Evolutionary conservation across 2,888 invertebrate species (phyloP).

Genomic region (Lepidocyrtinus sp.): DNA sequence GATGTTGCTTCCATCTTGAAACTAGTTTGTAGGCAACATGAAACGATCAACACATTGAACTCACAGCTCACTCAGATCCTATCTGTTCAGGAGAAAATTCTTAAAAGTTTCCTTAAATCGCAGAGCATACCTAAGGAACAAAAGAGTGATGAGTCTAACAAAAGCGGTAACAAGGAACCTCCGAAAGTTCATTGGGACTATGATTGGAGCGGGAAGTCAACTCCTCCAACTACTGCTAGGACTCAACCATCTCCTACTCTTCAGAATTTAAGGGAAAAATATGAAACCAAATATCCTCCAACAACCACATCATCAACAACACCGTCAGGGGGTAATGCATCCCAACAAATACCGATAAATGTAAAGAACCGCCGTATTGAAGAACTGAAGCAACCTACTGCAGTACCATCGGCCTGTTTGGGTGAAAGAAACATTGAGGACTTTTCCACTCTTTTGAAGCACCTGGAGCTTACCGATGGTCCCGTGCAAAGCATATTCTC

Average conservation of each 20-base stretch:
- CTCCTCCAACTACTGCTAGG: too few species aligned
- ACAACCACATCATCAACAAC: too few species aligned
- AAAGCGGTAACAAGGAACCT: background rate
- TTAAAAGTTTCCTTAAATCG: background rate
- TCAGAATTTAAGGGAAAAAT: too few species aligned
- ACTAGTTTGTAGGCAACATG: constrained; percentile 18
- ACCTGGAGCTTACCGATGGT: constrained; percentile 62
- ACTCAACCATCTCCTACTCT: too few species aligned
- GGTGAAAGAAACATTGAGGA: constrained; percentile 41
- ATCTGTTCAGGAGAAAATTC: constrained; percentile 55
- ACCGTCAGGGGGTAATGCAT: too few species aligned
- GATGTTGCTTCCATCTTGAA: constrained; percentile 15
- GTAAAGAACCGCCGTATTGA: too few species aligned
- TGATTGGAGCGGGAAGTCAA: too few species aligned
- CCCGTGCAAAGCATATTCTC: constrained; percentile 63
- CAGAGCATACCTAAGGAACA: background rate
- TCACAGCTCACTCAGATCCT: constrained; percentile 41
- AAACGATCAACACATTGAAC: constrained; percentile 31
- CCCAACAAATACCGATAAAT: background rate
- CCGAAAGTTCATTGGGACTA: background rate
- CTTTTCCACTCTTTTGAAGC: constrained; percentile 62
- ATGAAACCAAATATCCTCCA: too few species aligned
- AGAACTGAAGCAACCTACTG: too few species aligned
- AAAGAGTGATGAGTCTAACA: background rate
- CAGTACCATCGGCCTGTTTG: background rate